These are phyloP conservation scores for Drosophila lutescens DNA, from an alignment of 2,888 invertebrate genomes.

Conservation along the genomic window DNA sequence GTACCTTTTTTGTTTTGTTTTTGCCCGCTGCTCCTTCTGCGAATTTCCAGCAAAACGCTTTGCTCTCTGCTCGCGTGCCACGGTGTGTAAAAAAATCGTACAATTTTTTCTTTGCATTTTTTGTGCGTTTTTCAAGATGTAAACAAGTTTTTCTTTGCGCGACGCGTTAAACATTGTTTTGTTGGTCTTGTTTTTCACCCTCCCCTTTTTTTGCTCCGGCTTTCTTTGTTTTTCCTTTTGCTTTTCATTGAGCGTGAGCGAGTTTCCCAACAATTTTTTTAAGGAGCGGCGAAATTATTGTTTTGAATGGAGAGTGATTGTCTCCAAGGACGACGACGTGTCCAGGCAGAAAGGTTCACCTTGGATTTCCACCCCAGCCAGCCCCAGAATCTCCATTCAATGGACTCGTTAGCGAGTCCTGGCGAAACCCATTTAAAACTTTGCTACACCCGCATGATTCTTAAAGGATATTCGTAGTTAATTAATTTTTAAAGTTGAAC, in stretches of 20 bases:
- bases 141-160: constrained; percentile 78
- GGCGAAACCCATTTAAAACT: constrained; percentile 56
- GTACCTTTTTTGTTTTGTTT: constrained; percentile 30
- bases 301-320: constrained; percentile 82
- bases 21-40: constrained; percentile 48
- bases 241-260: constrained; percentile 63
- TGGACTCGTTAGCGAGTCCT: constrained; percentile 50
- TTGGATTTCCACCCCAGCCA: constrained; percentile 2
- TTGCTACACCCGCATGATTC: constrained; percentile 43
- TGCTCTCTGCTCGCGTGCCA: constrained; percentile 62
- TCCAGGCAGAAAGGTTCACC: constrained; percentile 52
- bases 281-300: constrained; percentile 71
- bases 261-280: constrained; percentile 49
- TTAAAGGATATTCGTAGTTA: constrained; percentile 73
- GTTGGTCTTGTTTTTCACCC: constrained; percentile 29
- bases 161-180: constrained; percentile 56
- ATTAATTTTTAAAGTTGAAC: constrained; percentile 77
- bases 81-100: constrained; percentile 38
- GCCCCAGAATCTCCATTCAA: constrained; percentile 12
- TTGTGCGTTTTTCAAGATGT: constrained; percentile 73
- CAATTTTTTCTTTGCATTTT: constrained; percentile 38
- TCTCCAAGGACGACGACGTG: constrained; percentile 80
- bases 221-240: constrained; percentile 44
- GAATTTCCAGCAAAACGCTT: constrained; percentile 41
- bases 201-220: constrained; percentile 13